Conservation (phyloP, 2,888 invertebrate genomes). For the Drosophila atroscutellata region DNA sequence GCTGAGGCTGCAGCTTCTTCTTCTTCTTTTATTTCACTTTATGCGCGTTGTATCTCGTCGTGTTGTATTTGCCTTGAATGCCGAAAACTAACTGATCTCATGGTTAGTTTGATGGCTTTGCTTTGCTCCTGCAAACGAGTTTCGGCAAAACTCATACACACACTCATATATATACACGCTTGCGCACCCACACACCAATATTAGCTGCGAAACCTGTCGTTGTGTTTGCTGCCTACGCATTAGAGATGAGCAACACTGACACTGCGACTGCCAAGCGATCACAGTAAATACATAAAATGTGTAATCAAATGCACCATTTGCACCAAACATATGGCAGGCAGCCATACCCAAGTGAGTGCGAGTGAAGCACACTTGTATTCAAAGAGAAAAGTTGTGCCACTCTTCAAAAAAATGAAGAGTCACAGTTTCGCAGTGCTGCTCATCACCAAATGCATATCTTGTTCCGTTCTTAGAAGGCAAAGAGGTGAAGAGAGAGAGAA, state of each 20-base stretch:
- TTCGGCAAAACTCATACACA: constrained; percentile 42
- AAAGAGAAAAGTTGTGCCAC: not conserved
- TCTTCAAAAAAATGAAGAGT: not conserved
- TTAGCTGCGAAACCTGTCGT: constrained; percentile 52
- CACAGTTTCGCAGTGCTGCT: constrained; percentile 8
- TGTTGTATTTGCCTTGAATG: constrained; percentile 50
- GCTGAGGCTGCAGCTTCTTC: constrained; percentile 11
- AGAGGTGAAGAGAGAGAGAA: not conserved
- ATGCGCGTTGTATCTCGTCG: not conserved
- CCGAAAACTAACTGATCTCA: constrained; percentile 58
- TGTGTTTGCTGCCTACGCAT: constrained; percentile 12
- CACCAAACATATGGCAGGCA: not conserved
- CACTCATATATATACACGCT: not conserved
- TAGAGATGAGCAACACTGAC: constrained; percentile 38
- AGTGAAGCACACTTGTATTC: not conserved
- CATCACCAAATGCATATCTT: constrained; percentile 39
- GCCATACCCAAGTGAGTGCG: not conserved
- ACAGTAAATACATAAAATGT: no score
- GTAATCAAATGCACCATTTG: not conserved
- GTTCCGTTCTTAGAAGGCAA: constrained; percentile 54
- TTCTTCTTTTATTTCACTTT: not conserved
- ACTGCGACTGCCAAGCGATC: not conserved
- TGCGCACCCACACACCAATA: constrained; percentile 28
- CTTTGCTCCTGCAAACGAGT: constrained; percentile 53
- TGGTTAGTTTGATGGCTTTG: not conserved